phyloP scores from a whole-genome alignment of 2,113 vertebrate species.

The Nibea albiflora region DNA sequence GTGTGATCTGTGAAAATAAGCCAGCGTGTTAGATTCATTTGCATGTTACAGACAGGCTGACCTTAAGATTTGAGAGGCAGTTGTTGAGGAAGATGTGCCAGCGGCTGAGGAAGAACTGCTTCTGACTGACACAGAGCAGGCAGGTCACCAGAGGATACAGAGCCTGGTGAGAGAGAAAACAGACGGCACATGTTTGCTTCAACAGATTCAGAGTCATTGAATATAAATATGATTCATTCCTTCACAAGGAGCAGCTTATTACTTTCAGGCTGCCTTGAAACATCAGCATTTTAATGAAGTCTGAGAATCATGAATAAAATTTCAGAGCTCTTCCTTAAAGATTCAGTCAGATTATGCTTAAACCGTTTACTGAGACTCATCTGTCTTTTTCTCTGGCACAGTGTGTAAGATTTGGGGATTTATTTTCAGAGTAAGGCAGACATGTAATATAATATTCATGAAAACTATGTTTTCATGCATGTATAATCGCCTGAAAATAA shows the following conservation, averaged over 20 bases:
- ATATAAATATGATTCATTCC: not conserved
- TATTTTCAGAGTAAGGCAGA: too few species aligned
- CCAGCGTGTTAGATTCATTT: not conserved
- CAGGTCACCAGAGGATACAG: slow-evolving; percentile 98
- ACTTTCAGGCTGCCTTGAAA: not conserved
- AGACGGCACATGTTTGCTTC: slow-evolving; percentile 23
- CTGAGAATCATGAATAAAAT: not conserved
- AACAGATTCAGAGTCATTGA: not conserved
- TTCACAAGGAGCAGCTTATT: not conserved
- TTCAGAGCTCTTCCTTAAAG: not conserved
- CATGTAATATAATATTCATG: too few species aligned
- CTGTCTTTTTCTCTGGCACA: not conserved
- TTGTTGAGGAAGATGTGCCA: slow-evolving; percentile 99
- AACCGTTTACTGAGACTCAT: not conserved
- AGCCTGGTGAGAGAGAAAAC: slow-evolving; percentile 84
- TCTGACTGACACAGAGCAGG: slow-evolving; percentile 98
- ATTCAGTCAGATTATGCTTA: not conserved
- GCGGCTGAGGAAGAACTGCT: slow-evolving; percentile 96
- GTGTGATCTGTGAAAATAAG: slow-evolving; percentile 9
- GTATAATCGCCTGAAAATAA: too few species aligned
- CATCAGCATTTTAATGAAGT: not conserved
- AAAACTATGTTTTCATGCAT: too few species aligned
- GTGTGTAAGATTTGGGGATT: too few species aligned
- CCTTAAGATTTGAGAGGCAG: slow-evolving; percentile 99
- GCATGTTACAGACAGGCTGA: slow-evolving; percentile 64